phyloP scores from a whole-genome alignment of 2,888 invertebrate species.

The Ditula angustiorana region DNA sequence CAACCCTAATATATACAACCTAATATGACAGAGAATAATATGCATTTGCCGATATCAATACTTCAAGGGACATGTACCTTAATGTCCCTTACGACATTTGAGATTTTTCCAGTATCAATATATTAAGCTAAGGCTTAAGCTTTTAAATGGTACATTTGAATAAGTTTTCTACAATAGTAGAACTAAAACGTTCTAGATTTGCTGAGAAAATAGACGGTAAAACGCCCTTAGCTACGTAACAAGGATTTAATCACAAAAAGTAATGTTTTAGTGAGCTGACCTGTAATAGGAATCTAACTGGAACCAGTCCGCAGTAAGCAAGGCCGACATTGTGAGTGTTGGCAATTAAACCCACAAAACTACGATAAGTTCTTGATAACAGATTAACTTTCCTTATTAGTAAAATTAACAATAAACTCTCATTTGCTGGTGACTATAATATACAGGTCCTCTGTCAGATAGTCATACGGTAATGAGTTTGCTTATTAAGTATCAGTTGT shows the following conservation, averaged over 20 bases:
- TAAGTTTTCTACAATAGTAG: neutral
- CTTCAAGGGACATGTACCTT: no score
- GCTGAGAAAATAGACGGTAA: neutral
- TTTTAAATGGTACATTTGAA: no score
- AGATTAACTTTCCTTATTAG: conserved; percentile 6
- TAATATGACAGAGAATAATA: no score
- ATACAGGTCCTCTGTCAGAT: neutral
- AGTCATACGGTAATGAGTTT: neutral
- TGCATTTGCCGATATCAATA: no score
- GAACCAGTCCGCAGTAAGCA: conserved; percentile 81
- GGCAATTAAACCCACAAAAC: conserved; percentile 31
- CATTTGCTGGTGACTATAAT: neutral
- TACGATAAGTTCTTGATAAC: conserved; percentile 33
- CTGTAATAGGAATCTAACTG: conserved; percentile 78
- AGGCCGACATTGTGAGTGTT: conserved; percentile 69
- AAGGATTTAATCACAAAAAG: neutral
- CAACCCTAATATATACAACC: no score
- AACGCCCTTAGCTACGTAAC: conserved; percentile 15
- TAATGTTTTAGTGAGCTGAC: conserved; percentile 47
- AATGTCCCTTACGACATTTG: no score
- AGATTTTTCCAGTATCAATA: no score
- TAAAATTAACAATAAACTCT: neutral
- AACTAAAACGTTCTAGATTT: neutral
- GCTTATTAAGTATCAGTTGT: neutral
- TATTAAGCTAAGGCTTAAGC: no score